Base-by-base conservation (phyloP, 2,797 vertebrate species). In the Uromys caudimaculatus region DNA sequence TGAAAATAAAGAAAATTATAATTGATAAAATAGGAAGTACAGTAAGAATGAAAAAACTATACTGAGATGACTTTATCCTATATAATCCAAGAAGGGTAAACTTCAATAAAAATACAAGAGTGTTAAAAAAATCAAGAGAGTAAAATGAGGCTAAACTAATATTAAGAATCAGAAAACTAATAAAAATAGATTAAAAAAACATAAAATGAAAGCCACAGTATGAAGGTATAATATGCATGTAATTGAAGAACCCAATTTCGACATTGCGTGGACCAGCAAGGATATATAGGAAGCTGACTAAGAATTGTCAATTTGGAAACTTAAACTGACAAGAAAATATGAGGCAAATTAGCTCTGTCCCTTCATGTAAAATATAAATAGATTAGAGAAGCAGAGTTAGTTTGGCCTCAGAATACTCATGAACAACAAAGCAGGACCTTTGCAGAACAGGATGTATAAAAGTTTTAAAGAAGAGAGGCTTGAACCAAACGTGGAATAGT, bases 91-190 rank as follows among this genome's bases (percentile, higher is more conserved):
- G 2, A 90, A 47, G 23, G 77, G 38, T 52, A 64, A 62, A 76
- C 21, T 13, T 73, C 19, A 94, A 77, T 89, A 71, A 93, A 83
- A 84, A 29, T 13, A 83, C 17, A 60, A 78, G 21, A 7, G 6
- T 41, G 19, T 75, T 27, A 7, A 41, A 78, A 78, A 71, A 69
- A 27, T 54, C 29, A 58, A 56, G 24, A 24, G 24, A 50, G 32
- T 47, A 32, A 69, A 90, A 85, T 41, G 35, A 94, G 38, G 19
- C 17, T 58, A 78, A 85, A 38, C 3, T 77, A 78, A 76, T 47
- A 77, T n/a, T 83, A 75, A 77, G n/a, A 12, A 90, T 84, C 38
- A 84, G 93, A 90, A 90, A 94, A 90, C 21, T 76, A 8, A 83
- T 17, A 24, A 27, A 73, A 79, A 71, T 52, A 11, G 19, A 32